Percentiles rank a stretch among this genome's conserved stretches.
phyloP scores from a whole-genome alignment of 2,797 vertebrate genomes.

The Mus caroli region DNA sequence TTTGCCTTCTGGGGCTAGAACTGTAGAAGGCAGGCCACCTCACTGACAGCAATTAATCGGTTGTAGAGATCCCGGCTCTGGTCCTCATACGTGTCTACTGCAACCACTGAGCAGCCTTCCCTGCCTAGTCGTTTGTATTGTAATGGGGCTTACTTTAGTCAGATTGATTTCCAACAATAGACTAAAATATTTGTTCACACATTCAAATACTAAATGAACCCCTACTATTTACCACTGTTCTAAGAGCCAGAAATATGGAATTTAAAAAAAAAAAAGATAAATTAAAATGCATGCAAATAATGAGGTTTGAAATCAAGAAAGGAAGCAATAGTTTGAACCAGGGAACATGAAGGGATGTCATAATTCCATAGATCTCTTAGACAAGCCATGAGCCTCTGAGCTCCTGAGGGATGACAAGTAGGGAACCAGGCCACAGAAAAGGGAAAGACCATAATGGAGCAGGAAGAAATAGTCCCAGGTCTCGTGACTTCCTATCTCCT shows the following conservation, averaged over 20 bases:
- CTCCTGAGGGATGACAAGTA: not conserved
- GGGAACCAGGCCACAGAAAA: not conserved
- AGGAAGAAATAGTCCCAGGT: not conserved
- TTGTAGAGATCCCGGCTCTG: not conserved
- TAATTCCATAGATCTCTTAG: not conserved
- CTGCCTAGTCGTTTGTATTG: not conserved
- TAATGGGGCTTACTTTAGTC: not conserved
- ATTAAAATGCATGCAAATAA: conserved; percentile 16
- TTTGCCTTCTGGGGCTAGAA: not conserved
- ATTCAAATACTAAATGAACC: not conserved
- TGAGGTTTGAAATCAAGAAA: not conserved
- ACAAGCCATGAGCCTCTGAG: not conserved
- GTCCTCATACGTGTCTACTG: not conserved
- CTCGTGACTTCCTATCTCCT: not conserved
- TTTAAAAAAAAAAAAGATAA: not conserved
- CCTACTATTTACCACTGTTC: not conserved
- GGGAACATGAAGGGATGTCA: not conserved
- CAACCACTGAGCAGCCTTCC: not conserved
- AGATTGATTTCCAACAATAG: conserved; percentile 25
- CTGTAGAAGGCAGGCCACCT: not conserved
- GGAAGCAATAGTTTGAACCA: not conserved
- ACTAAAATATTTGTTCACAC: not conserved
- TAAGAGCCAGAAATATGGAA: not conserved
- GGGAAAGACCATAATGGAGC: not conserved
- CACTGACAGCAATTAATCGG: not conserved